Evolutionary conservation across 2,113 vertebrate genomes (phyloP).

Genomic region (Neotragus moschatus): DNA sequence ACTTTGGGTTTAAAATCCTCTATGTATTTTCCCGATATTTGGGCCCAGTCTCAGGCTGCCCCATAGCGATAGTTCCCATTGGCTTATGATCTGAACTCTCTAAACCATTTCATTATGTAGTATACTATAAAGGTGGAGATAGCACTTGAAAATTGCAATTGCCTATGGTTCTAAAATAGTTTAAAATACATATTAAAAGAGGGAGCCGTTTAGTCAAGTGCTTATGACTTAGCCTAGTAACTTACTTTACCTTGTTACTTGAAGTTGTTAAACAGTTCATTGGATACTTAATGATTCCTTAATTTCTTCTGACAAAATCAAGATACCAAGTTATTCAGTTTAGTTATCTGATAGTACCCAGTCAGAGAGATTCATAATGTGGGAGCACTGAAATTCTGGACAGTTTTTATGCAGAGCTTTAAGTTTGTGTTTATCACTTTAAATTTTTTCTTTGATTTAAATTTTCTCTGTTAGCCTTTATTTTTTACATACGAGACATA

Average conservation of each 20-base stretch:
- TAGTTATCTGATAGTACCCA: background rate
- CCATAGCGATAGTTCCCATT: background rate
- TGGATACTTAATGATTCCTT: background rate
- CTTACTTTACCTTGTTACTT: conserved; percentile 15
- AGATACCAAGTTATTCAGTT: background rate
- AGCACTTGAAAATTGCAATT: background rate
- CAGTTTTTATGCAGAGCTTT: background rate
- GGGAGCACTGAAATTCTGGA: background rate
- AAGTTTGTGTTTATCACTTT: background rate
- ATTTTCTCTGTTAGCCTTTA: background rate
- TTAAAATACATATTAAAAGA: background rate
- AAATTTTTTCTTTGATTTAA: background rate
- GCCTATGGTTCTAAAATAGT: background rate
- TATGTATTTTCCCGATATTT: background rate
- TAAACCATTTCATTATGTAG: background rate
- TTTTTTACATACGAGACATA: background rate
- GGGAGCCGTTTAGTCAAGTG: background rate
- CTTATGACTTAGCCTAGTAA: background rate
- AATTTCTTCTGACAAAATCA: background rate
- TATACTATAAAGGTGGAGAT: background rate
- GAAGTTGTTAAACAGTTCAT: background rate
- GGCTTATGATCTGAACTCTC: background rate
- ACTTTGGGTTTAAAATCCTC: background rate
- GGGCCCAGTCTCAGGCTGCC: background rate
- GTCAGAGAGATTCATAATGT: background rate